Evolutionary conservation across 2,888 invertebrate genomes (phyloP), one percentile per base, ranked within the genome.

Genomic region (Drosophila bunnanda): DNA sequence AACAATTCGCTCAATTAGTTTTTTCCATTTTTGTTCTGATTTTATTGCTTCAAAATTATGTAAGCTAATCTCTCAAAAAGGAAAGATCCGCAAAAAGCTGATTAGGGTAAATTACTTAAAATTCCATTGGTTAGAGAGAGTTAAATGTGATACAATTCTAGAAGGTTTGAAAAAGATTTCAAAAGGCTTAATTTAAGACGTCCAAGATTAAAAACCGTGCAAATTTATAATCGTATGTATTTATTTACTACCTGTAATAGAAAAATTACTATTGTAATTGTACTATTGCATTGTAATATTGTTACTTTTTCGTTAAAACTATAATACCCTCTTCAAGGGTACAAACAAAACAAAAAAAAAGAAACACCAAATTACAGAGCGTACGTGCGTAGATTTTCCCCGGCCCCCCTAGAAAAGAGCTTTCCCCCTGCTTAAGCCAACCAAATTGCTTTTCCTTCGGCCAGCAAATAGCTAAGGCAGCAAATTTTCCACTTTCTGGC

Each of bases 351-450:
- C 59, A 55, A 15, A 52, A 62, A 44, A 46, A 36, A 22, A 53
- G 34, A 58, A 48, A 60, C 41, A 65, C 10, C 55, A 58, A 76
- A 82, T 77, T 69, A 67, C 73, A 71, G 66, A 69, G 81, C 76
- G 81, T 78, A 84, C 82, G 88, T 82, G 88, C 88, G 85, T 87
- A 73, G 64, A 50, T 60, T 71, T 13, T 20, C 17, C n/a, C 39
- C 39, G 12, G 43, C 32, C 17, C 25, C 20, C 13, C 32, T 25
- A 34, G 10, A 34, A 17, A 32, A 20, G 20, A 34, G 15, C 50
- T 22, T 22, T 7, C 17, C 17, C 15, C 41, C 28, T 28, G 25
- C 30, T 20, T 15, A 39, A 28, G n/a, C 34, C 52, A 48, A 39
- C 56, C 69, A 80, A 82, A 82, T 78, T 81, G 78, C 76, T 75